These are phyloP conservation scores for Drosophila atripex DNA, from an alignment of 2,888 invertebrate genomes.

Conservation along the genomic window DNA sequence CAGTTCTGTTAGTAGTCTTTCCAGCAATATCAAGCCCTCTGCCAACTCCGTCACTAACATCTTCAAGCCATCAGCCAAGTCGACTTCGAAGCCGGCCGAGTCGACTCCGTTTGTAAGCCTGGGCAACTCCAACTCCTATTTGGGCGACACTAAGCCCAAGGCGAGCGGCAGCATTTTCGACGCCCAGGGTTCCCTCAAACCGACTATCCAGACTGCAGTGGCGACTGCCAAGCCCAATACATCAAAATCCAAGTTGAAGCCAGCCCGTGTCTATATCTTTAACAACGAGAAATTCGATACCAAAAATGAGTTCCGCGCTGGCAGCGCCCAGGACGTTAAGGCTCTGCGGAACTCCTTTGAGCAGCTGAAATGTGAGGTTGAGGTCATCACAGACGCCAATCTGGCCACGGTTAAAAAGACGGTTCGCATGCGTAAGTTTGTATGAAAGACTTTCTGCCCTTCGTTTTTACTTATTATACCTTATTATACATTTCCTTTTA, in stretches of 20 bases:
- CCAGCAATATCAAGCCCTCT: constrained; percentile 12
- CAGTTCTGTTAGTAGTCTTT: neutral
- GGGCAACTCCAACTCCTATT: constrained; percentile 1
- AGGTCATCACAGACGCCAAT: constrained; percentile 73
- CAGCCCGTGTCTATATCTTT: constrained; percentile 81
- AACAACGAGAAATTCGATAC: constrained; percentile 81
- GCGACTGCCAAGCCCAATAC: neutral
- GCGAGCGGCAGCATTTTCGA: constrained; percentile 15
- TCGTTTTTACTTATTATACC: neutral
- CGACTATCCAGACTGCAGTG: neutral
- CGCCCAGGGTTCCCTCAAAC: constrained; percentile 29
- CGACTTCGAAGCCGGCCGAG: constrained; percentile 9
- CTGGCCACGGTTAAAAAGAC: constrained; percentile 66
- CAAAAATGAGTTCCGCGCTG: constrained; percentile 72
- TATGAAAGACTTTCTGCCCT: neutral
- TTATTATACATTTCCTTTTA: neutral
- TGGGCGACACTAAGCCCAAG: constrained; percentile 6
- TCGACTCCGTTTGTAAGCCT: constrained; percentile 33
- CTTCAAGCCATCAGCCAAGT: constrained; percentile 1
- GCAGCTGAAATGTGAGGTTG: constrained; percentile 73
- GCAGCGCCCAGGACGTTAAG: constrained; percentile 79
- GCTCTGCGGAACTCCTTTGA: constrained; percentile 70
- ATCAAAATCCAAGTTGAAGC: constrained; percentile 59
- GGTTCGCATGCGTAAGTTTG: constrained; percentile 78
- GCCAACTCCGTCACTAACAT: constrained; percentile 16